Evolutionary conservation across 1,140 invertebrate species (phyloP), one percentile per base, ranked within the genome.

Genomic region (Papilio polytes): DNA sequence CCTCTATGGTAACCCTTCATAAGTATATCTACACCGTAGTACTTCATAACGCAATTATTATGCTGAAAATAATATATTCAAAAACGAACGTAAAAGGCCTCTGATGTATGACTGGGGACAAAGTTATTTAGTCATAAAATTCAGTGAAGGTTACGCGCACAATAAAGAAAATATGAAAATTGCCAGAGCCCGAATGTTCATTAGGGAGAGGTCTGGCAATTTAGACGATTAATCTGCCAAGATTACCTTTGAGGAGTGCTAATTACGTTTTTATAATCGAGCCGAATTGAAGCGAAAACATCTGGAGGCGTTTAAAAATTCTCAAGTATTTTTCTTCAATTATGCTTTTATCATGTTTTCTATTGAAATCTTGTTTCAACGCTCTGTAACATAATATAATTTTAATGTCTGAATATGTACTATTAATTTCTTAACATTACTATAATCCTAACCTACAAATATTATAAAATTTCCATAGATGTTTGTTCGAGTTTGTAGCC

Each of bases 241-340:
- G 83, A 84, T 82, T 84, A 85, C 83, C 83, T 83, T 83, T 80
- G 77, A 81, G 80, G 78, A 80, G 76, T 53, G 74, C 83, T 86
- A 85, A 86, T 86, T 85, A 85, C 84, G 80, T 82, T 82, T 83
- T 85, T 85, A 83, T 87, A 83, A 84, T 81, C 56, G 80, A 83
- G 80, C 81, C 82, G 82, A 85, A 78, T 46, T 31, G 53, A 63
- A 78, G 77, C 31, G 56, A 66, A 78, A 78, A 78, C 77, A 78
- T 78, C 77, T 78, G 77, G n/a, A 36, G n/a, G n/a, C 31, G 18
- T 63, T 46, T 78, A 66, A 46, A 78, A 78, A 18, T 70, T 31
- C 26, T 63, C 53, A 44, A 41, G 56, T 78, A 59, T 66, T 78
- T 78, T 66, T 22, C 56, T 78, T 78, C 77, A 66, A 70, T 78